Base-by-base conservation (phyloP, 2,888 invertebrate species). In the Hyles lineata region DNA sequence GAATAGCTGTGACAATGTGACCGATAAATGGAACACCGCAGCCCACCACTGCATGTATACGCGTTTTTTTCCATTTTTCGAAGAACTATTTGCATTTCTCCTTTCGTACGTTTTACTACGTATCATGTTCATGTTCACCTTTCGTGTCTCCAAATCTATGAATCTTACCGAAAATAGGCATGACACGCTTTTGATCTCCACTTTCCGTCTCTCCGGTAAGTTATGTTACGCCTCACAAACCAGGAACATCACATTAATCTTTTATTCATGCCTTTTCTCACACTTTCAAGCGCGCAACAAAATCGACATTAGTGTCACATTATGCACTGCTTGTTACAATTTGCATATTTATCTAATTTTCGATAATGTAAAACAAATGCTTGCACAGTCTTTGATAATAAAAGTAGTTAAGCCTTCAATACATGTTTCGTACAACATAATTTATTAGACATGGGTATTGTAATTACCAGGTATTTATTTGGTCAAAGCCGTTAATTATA, bases 401-500 rank as follows among this genome's bases (percentile, higher is more conserved):
- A 63, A 60, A 55, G 6, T 55, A 55, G 55, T 55, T 55, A 29
- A 25, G 25, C 17, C 25, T 60, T 60, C 25, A 50, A n/a, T 23
- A 43, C 17, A 3, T 67, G 5, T 43, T 21, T 67, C 43, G 43
- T 43, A 6, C 5, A 15, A 67, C 15, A 21, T 43, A 43, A 43
- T 23, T 43, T 17, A 67, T 43, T 43, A 3, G 43, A 67, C 21
- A 43, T 21, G 23, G 63, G 63, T 67, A 23, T 15, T 55, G n/a
- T 55, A 55, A 55, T 55, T 7, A 17, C 23, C 50, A 50, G 63
- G 35, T 21, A 43, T 67, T 50, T 67, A 23, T 67, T 67, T 50
- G 67, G 21, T 50, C 43, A 50, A 50, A 67, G 67, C 67, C 23
- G 43, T 50, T n/a, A 50, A 23, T 71, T 71, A 62, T 52, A 74